These are phyloP conservation scores for Lutraria rhynchaena DNA, from an alignment of 1,140 invertebrate genomes.

Conservation along the genomic window DNA sequence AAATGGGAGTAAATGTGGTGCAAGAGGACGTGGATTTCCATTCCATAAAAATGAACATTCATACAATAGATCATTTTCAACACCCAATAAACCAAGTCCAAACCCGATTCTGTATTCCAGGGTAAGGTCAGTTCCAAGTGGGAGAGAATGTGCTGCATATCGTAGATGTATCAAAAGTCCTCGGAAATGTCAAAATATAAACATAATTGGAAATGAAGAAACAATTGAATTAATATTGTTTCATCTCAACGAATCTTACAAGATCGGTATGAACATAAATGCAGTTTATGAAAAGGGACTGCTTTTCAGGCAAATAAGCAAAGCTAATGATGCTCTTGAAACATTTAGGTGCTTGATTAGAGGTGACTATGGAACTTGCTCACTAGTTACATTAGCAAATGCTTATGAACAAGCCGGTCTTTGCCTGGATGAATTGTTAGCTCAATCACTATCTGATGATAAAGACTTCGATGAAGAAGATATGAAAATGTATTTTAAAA, in stretches of 20 bases:
- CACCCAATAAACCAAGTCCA: no score
- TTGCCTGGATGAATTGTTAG: not conserved
- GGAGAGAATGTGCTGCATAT: no score
- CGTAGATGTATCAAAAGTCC: no score
- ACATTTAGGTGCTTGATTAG: not conserved
- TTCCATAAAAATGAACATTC: no score
- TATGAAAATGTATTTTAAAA: conserved; percentile 31
- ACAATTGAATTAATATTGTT: not conserved
- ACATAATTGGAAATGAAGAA: not conserved
- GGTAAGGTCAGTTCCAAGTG: no score
- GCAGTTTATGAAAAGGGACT: conserved; percentile 9
- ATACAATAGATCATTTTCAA: no score
- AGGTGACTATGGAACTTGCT: not conserved
- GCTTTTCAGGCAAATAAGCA: not conserved
- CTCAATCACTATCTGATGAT: not conserved
- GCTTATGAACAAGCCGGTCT: conserved; percentile 11
- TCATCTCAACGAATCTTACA: not conserved
- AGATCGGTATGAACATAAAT: not conserved
- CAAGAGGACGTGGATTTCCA: no score
- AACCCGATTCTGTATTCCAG: no score
- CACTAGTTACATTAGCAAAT: not conserved
- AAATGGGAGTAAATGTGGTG: no score
- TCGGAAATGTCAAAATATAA: not conserved
- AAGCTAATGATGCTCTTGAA: not conserved
- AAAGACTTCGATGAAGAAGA: not conserved